Percentiles rank a stretch among this genome's conserved stretches.
These are phyloP conservation scores for Drosophila grimshawi DNA, from an alignment of 1,140 invertebrate genomes.

Conservation along the genomic window DNA sequence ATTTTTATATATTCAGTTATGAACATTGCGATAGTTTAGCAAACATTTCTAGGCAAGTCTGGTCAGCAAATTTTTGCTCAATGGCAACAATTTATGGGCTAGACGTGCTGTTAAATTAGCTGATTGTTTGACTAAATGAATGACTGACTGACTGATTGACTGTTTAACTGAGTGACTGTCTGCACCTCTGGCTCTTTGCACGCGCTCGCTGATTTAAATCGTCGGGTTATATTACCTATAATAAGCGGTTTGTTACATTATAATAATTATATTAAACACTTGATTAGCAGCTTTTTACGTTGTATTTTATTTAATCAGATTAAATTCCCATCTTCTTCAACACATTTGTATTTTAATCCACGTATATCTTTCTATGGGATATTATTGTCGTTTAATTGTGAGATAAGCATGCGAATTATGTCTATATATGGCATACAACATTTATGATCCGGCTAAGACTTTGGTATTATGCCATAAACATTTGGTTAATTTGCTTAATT, in stretches of 20 bases:
- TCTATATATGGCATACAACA: not conserved
- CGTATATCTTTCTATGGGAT: too few relatives aligned
- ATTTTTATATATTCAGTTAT: constrained; percentile 1
- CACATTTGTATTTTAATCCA: too few relatives aligned
- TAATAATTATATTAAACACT: not conserved
- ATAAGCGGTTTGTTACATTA: not conserved
- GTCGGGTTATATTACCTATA: constrained; percentile 15
- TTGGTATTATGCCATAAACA: not conserved
- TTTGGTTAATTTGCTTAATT: not conserved
- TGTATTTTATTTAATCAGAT: too few relatives aligned
- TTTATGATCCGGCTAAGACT: not conserved
- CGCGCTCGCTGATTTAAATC: constrained; percentile 17
- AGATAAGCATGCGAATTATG: too few relatives aligned
- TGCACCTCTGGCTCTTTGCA: not conserved
- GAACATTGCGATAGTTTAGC: constrained; percentile 35
- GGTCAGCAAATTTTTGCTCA: constrained; percentile 9
- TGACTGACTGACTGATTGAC: not conserved
- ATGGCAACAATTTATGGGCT: constrained; percentile 33
- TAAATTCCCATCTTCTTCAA: too few relatives aligned
- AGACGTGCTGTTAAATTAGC: constrained; percentile 42
- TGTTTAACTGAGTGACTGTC: not conserved
- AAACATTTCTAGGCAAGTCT: constrained; percentile 35
- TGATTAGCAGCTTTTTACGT: too few relatives aligned
- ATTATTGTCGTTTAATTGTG: too few relatives aligned
- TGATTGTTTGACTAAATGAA: constrained; percentile 1